Conservation (phyloP, 2,797 vertebrate species). For the Eleutherodactylus coqui region DNA sequence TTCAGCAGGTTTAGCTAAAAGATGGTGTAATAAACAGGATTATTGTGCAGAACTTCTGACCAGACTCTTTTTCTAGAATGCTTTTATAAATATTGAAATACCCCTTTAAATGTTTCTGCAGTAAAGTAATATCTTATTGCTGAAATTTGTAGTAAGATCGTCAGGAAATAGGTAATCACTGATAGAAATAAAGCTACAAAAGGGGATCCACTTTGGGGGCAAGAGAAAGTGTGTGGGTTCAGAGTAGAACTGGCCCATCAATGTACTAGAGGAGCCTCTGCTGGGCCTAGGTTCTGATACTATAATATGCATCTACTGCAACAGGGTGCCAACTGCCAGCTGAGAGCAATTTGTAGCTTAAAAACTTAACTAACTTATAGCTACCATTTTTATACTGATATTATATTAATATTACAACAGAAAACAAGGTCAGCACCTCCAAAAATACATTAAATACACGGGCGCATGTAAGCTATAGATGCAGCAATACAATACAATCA, state of each 20-base stretch:
- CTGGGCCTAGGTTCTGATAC: not conserved
- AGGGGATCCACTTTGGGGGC: not conserved
- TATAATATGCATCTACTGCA: too few relatives aligned
- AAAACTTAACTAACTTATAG: too few relatives aligned
- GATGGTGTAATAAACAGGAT: constrained; percentile 36
- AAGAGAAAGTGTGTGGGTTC: not conserved
- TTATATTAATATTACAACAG: too few relatives aligned
- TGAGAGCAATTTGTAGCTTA: too few relatives aligned
- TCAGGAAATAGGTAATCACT: not conserved
- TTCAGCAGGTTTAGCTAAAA: constrained; percentile 9
- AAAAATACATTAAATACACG: too few relatives aligned
- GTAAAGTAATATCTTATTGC: not conserved
- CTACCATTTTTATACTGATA: too few relatives aligned
- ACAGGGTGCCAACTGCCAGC: too few relatives aligned
- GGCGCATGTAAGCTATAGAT: too few relatives aligned
- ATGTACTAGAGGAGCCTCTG: not conserved
- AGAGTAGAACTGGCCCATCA: not conserved
- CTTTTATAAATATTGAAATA: not conserved
- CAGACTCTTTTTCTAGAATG: constrained; percentile 20
- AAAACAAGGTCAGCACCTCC: too few relatives aligned
- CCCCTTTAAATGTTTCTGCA: not conserved
- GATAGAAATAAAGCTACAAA: not conserved
- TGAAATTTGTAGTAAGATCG: not conserved
- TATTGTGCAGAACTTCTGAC: constrained; percentile 19
- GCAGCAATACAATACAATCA: too few relatives aligned